Evolutionary conservation across 2,888 invertebrate genomes (phyloP), one percentile per base, ranked within the genome.

Genomic region (Minunthozetes semirufus): DNA sequence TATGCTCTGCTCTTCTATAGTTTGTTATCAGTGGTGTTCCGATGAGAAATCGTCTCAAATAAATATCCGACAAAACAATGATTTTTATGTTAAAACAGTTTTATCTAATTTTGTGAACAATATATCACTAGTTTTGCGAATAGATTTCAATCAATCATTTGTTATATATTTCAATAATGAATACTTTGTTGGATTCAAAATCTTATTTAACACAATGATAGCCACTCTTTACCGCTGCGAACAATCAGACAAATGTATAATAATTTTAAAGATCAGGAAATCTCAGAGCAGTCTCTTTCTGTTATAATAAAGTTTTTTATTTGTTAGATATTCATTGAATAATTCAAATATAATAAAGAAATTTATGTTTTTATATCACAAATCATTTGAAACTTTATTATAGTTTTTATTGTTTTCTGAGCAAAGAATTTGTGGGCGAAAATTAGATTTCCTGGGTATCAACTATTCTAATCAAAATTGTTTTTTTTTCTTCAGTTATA

Each of bases 141-240:
- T n/a, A 53, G 53, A 53, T 53, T 53, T 53, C n/a, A 19, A 53
- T 53, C 53, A n/a, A 53, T 53, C 53, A 53, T 53, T 53, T n/a
- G 33, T 33, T 33, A 33, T 9, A 33, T 9, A 33, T 33, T 33
- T 33, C 9, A 48, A 48, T 48, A 48, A n/a, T 48, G 48, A 48
- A 48, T 48, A 48, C 3, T 33, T 9, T 33, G 33, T 33, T 33
- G 33, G 33, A 33, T 6, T 33, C 5, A 33, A 33, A 33, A 33
- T n/a, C 4, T 33, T 33, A 48, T 48, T 48, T 48, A 2, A 48
- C 48, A 48, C 48, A 11, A 48, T 48, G 48, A 17, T 17, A 48
- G 33, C 33, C 33, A 33, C 5, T 33, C 33, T 33, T 33, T 33
- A 33, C 33, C 33, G 33, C 33, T 33, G 33, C 4, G 33, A 33